These are phyloP conservation scores for Montipora capricornis DNA, from an alignment of 64 coral and sea anemone species.

Conservation along the genomic window DNA sequence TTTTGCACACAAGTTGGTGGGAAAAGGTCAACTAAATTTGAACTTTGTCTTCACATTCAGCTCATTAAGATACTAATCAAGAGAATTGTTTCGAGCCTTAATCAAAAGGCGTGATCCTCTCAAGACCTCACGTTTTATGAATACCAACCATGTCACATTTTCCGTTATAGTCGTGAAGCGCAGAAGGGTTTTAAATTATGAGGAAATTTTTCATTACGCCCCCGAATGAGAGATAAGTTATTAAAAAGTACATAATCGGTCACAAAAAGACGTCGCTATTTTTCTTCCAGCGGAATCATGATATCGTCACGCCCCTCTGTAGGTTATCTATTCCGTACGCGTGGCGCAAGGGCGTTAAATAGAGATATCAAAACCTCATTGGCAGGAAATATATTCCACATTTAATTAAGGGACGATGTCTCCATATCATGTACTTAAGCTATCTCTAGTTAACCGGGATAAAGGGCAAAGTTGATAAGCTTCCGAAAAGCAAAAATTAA, in stretches of 20 bases:
- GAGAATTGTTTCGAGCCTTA: too few relatives aligned
- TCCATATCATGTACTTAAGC: neutral
- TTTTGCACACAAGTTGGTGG: too few relatives aligned
- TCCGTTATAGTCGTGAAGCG: neutral
- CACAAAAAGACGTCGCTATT: neutral
- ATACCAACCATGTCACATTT: neutral
- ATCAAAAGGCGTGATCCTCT: too few relatives aligned
- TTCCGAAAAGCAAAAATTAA: neutral
- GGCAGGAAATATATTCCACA: neutral
- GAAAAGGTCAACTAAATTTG: too few relatives aligned
- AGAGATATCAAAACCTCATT: neutral
- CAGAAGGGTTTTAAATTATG: neutral
- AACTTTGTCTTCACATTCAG: too few relatives aligned
- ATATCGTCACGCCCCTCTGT: neutral
- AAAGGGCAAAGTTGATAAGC: neutral
- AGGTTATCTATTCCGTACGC: neutral
- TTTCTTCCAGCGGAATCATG: neutral
- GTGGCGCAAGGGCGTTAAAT: neutral
- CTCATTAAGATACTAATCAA: too few relatives aligned
- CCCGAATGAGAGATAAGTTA: neutral
- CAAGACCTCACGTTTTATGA: too few relatives aligned
- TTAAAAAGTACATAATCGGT: neutral
- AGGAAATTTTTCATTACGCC: too few relatives aligned
- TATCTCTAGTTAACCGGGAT: neutral
- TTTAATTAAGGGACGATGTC: neutral